phyloP scores from a whole-genome alignment of 2,113 vertebrate genomes.

The Leptobrachium ailaonicum region DNA sequence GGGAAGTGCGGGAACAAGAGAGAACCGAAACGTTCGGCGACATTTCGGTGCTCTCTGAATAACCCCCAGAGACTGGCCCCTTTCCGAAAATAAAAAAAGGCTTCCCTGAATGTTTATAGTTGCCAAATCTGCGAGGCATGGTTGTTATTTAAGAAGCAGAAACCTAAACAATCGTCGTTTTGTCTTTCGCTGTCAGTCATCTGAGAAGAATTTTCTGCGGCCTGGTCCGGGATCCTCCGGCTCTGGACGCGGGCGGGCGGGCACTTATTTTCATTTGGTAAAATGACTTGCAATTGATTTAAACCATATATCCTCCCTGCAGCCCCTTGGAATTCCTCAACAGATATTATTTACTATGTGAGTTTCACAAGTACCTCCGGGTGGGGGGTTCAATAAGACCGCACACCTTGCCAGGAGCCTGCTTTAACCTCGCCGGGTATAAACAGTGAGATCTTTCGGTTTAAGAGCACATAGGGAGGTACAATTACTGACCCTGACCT shows the following conservation, averaged over 20 bases:
- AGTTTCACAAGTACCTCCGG: slow-evolving; percentile 30
- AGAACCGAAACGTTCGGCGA: too few species aligned
- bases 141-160: not conserved
- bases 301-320: slow-evolving; percentile 42
- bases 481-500: slow-evolving; percentile 52
- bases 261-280: slow-evolving; percentile 30
- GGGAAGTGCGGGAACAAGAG: too few species aligned
- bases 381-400: slow-evolving; percentile 32
- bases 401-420: slow-evolving; percentile 43
- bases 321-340: slow-evolving; percentile 26
- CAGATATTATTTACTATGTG: slow-evolving; percentile 27
- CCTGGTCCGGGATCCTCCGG: not conserved
- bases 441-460: slow-evolving; percentile 42
- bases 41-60: too few species aligned
- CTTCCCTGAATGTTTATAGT: not conserved
- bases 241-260: not conserved
- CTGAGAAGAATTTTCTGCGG: not conserved
- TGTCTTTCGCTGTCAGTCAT: not conserved
- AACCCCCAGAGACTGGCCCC: too few species aligned
- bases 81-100: too few species aligned
- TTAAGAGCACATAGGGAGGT: slow-evolving; percentile 41
- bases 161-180: not conserved
- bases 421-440: slow-evolving; percentile 25
- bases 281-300: slow-evolving; percentile 32
- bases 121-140: not conserved